Evolutionary conservation across 2,113 vertebrate species (phyloP).

Genomic region (Peucedramus taeniatus): DNA sequence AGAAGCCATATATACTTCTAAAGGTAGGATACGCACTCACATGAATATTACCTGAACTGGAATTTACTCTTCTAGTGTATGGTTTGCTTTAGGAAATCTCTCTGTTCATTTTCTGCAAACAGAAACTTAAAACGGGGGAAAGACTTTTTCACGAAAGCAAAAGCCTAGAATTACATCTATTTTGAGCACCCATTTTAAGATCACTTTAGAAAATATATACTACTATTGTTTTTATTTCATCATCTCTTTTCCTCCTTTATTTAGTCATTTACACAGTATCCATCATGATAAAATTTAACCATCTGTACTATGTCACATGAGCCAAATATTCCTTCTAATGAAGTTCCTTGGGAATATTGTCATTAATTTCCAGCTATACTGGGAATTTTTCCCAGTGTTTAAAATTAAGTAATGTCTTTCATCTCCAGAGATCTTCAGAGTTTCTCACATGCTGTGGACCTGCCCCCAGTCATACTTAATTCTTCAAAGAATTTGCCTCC

Average conservation of each 20-base stretch:
- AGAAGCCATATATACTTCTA: neutral
- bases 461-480: neutral
- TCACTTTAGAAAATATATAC: neutral
- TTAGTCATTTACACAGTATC: neutral
- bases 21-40: accelerated
- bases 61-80: neutral
- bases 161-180: neutral
- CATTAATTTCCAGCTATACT: neutral
- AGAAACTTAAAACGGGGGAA: neutral
- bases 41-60: neutral
- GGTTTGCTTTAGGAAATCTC: neutral
- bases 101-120: neutral
- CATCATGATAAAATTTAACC: neutral
- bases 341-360: neutral
- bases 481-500: neutral
- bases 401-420: neutral
- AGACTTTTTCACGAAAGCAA: neutral
- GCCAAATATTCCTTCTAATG: neutral
- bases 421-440: neutral
- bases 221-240: neutral
- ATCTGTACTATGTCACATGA: neutral
- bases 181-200: neutral
- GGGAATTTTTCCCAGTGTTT: neutral
- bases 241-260: neutral
- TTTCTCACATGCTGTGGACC: neutral